phyloP scores from a whole-genome alignment of 1,140 invertebrate genomes.

The Cryptotermes secundus region DNA sequence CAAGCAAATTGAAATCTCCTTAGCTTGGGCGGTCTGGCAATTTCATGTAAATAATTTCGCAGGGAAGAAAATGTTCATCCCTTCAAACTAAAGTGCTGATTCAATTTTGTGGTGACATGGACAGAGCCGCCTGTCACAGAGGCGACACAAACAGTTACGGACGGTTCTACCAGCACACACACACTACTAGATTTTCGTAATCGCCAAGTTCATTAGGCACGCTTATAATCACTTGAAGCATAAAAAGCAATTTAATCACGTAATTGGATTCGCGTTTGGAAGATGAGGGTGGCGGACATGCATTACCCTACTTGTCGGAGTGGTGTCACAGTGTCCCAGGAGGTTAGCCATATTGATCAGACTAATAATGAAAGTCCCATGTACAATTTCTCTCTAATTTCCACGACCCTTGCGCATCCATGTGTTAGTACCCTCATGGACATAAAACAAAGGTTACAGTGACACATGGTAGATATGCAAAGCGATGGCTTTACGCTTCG shows the following conservation, averaged over 20 bases:
- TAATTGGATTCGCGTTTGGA: constrained; percentile 8
- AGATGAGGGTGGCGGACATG: background rate
- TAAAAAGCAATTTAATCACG: constrained; percentile 18
- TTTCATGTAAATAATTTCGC: constrained; percentile 6
- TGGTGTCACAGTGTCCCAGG: constrained; percentile 7
- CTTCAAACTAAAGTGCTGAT: background rate
- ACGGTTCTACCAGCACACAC: background rate
- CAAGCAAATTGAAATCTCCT: background rate
- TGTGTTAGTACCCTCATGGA: background rate
- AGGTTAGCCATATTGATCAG: background rate
- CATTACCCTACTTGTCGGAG: background rate
- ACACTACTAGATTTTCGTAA: background rate
- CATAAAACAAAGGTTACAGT: background rate
- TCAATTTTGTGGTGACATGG: background rate
- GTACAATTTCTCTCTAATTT: constrained; percentile 6
- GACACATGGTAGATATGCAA: background rate
- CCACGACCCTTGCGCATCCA: background rate
- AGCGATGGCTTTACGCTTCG: too few relatives aligned
- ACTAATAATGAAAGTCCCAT: background rate
- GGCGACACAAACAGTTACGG: too few relatives aligned
- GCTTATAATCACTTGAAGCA: constrained; percentile 19
- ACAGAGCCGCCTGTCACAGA: too few relatives aligned
- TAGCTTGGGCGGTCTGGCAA: background rate
- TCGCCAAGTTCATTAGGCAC: constrained; percentile 5
- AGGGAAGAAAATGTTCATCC: background rate